These are phyloP conservation scores for Hycleus cichorii DNA, from an alignment of 1,140 invertebrate species.

Conservation along the genomic window DNA sequence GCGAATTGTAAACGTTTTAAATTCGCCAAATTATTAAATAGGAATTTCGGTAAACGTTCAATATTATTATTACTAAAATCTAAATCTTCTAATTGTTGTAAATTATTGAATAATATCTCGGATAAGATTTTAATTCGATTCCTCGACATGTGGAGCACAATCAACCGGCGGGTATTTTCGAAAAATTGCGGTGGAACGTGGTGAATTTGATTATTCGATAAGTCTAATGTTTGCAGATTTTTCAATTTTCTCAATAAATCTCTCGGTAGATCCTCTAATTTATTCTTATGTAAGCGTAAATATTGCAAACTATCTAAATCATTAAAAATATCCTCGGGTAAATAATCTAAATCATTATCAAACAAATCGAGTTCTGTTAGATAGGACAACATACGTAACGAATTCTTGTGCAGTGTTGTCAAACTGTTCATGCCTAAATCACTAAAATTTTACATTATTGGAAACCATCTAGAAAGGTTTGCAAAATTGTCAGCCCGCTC, in stretches of 20 bases:
- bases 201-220: slow-evolving; percentile 64
- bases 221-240: slow-evolving; percentile 61
- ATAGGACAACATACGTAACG: slow-evolving; percentile 59
- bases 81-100: slow-evolving; percentile 44
- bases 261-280: slow-evolving; percentile 57
- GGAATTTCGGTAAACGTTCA: slow-evolving; percentile 43
- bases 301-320: slow-evolving; percentile 62
- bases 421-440: slow-evolving; percentile 68
- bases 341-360: slow-evolving; percentile 68
- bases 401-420: slow-evolving; percentile 63
- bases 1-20: slow-evolving; percentile 53
- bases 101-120: slow-evolving; percentile 34
- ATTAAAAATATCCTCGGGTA: slow-evolving; percentile 66
- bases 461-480: not conserved
- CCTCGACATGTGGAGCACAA: slow-evolving; percentile 60
- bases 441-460: slow-evolving; percentile 43
- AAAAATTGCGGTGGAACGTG: slow-evolving; percentile 56
- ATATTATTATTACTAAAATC: slow-evolving; percentile 48
- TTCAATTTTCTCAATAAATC: slow-evolving; percentile 57
- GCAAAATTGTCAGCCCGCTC: no score
- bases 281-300: slow-evolving; percentile 65
- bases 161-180: slow-evolving; percentile 52
- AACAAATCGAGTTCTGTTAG: slow-evolving; percentile 69
- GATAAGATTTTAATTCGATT: slow-evolving; percentile 44
- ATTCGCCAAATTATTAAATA: slow-evolving; percentile 50